These are phyloP conservation scores for Diarsia mendica DNA, from an alignment of 2,888 invertebrate genomes.

Conservation along the genomic window DNA sequence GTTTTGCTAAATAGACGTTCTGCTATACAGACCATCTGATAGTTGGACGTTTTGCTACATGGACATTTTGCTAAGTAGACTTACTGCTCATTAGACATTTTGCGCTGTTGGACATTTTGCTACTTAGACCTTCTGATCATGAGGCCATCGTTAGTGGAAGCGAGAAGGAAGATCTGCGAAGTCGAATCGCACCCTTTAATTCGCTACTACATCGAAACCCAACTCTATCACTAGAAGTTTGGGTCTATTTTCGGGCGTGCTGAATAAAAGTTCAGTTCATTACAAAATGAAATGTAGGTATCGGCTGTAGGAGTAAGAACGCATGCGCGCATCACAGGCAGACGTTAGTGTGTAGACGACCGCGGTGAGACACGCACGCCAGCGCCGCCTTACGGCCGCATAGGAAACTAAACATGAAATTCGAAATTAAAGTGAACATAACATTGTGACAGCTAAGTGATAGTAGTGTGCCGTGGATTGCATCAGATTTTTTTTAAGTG, in stretches of 20 bases:
- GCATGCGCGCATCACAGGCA: conserved; percentile 79
- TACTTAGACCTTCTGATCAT: too few species aligned
- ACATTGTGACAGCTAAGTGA: conserved; percentile 54
- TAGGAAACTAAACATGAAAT: conserved; percentile 78
- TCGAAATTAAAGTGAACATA: conserved; percentile 78
- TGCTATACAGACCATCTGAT: too few species aligned
- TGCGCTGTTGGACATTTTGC: too few species aligned
- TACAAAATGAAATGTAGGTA: conserved; percentile 83
- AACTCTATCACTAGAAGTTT: conserved; percentile 55
- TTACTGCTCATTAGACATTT: too few species aligned
- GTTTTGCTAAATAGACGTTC: too few species aligned
- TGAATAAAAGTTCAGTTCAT: conserved; percentile 76
- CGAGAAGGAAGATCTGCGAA: conserved; percentile 73
- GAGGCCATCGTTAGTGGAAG: conserved; percentile 72
- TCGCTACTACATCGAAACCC: conserved; percentile 43
- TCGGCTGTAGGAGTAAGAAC: conserved; percentile 69
- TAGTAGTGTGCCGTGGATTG: conserved; percentile 60
- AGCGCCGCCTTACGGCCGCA: conserved; percentile 72
- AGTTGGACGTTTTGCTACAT: too few species aligned
- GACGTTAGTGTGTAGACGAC: conserved; percentile 78
- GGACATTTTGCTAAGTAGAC: too few species aligned
- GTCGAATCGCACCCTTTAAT: conserved; percentile 75
- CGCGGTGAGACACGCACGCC: conserved; percentile 76
- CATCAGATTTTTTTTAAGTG: conserved; percentile 57
- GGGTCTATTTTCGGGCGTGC: conserved; percentile 58